Base-by-base conservation (phyloP, 1,140 invertebrate species). In the Eumeta japonica region DNA sequence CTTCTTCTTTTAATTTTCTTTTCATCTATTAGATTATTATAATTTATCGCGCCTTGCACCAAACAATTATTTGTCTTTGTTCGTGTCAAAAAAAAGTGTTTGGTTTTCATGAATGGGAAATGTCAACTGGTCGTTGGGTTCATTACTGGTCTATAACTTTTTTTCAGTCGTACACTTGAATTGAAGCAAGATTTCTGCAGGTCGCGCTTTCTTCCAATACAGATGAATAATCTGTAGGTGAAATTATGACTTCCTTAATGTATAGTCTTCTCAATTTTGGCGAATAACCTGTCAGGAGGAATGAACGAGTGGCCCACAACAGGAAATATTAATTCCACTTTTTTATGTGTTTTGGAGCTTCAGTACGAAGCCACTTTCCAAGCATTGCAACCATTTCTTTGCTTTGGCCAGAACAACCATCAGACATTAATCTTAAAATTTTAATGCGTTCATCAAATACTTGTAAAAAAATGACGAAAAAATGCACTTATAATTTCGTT, bases 211-310 rank as follows among this genome's bases (percentile, higher is more conserved):
- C 33, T 33, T 33, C 2, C 3, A 46, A 10, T 10, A 47, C 28
- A 33, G 29, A 10, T 10, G 29, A 17, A 16, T 43, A 43, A 18
- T 47, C 30, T 3, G 18, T 0, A 3, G 46, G 46, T 36, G 10
- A 16, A 2, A 30, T 38, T 30, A 62, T 44, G 10, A 35, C 43
- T 28, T 50, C 40, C 34, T 47, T 48, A 35, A 46, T 52, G 40
- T 40, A 50, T 13, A 52, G 16, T 13, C 45, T 53, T 51, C 50
- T 62, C 50, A 41, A 45, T 48, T 10, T 33, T 10, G 2, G 42
- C 58, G 46, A 62, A 64, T 1, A 64, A 52, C 17, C 54, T 35
- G 31, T 58, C 57, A 2, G 58, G 47, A 2, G 57, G 55, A 14
- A 64, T 46, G 36, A 49, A 62, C 7, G 41, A 52, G 37, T 62